These are phyloP conservation scores for Diplosoma virens DNA, from an alignment of 23 tunicate species.

Conservation along the genomic window DNA sequence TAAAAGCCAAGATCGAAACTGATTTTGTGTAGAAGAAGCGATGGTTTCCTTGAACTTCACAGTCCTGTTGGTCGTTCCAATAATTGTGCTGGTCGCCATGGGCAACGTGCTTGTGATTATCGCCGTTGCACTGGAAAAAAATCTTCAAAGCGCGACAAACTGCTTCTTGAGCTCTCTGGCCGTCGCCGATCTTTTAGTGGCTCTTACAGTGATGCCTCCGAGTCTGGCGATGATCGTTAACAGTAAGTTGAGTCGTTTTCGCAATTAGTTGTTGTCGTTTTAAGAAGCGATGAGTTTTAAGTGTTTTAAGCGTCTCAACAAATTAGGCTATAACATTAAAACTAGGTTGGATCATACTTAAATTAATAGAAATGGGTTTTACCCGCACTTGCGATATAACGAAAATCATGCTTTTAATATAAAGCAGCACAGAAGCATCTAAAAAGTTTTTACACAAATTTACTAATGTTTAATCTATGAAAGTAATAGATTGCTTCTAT, in stretches of 20 bases:
- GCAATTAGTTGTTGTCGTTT: not conserved
- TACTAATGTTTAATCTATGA: too few relatives aligned
- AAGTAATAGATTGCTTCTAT: too few relatives aligned
- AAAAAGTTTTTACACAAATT: too few relatives aligned
- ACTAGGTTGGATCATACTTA: too few relatives aligned
- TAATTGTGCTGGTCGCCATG: slow-evolving; percentile 61
- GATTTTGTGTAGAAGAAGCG: not conserved
- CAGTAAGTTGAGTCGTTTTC: slow-evolving; percentile 53
- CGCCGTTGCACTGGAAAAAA: slow-evolving; percentile 67
- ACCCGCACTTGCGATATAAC: too few relatives aligned
- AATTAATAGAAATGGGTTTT: too few relatives aligned
- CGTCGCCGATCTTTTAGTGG: slow-evolving; percentile 89
- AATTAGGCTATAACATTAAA: too few relatives aligned
- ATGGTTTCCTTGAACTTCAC: slow-evolving; percentile 20
- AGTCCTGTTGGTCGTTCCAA: slow-evolving; percentile 51
- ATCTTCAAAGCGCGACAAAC: slow-evolving; percentile 82
- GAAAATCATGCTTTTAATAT: too few relatives aligned
- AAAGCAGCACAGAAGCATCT: too few relatives aligned
- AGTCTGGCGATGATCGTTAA: slow-evolving; percentile 78
- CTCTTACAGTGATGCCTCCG: slow-evolving; percentile 91
- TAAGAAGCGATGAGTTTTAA: too few relatives aligned
- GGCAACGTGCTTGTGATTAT: slow-evolving; percentile 81
- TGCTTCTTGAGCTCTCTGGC: slow-evolving; percentile 91
- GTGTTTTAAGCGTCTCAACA: too few relatives aligned
- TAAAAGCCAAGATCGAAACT: too few relatives aligned